Evolutionary conservation across 2,888 invertebrate genomes (phyloP), one percentile per base, ranked within the genome.

Genomic region (Oscheius onirici): DNA sequence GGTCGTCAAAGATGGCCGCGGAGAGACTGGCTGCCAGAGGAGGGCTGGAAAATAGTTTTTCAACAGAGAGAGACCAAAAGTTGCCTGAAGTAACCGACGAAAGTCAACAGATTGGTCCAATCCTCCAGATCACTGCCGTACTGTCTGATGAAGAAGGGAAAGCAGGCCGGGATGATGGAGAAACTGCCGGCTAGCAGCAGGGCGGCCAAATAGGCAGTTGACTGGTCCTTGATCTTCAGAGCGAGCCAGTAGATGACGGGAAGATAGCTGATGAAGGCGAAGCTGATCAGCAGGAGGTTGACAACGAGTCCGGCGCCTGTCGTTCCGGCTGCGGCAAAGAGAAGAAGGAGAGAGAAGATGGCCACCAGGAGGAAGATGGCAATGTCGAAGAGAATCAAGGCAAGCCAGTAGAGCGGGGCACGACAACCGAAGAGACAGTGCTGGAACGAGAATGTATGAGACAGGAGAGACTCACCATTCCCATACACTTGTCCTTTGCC

Each of bases 221-320:
- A 28, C 11, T 11, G 3, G 54, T 66, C 43, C 26, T 22, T 26
- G 41, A 10, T 40, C 15, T 26, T 15, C n/a, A 52, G 58, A 20
- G 69, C 69, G 17, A 43, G 28, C 6, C 20, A 24, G 28, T 58
- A 69, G 51, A 69, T 17, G 58, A 43, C 8, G 20, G 69, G 69
- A 24, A 69, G 49, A n/a, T 28, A 26, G 41, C 49, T 46, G 34
- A 46, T 22, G 26, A 58, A 69, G 20, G 52, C 52, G 13, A 66
- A 10, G 20, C 40, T 10, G 41, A n/a, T 40, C 11, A 66, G 17
- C 2, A 40, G 13, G 6, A 40, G 3, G 13, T 11, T 17, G 2
- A 66, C 20, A n/a, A 44, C 26, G 3, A 43, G 17, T 17, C 40
- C 24, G 22, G 26, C 6, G 15, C 26, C 41, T 2, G 41, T 15